phyloP scores from a whole-genome alignment of 2,797 vertebrate genomes.

The Hirundo rustica region DNA sequence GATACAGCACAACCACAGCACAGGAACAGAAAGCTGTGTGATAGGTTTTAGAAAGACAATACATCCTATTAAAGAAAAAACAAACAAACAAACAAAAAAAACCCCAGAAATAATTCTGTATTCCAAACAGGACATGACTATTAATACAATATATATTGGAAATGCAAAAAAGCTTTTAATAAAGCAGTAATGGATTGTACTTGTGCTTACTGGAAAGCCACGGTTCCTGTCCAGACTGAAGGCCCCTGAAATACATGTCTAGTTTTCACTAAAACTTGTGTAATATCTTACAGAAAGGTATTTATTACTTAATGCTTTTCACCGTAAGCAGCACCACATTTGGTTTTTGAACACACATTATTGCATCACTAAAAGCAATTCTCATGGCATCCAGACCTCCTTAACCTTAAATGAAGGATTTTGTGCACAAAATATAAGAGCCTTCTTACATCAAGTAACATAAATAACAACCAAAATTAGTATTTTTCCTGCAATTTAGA shows the following conservation, averaged over 20 bases:
- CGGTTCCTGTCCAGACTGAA: neutral
- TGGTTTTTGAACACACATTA: neutral
- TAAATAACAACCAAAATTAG: neutral
- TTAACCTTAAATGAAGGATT: neutral
- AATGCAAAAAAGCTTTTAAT: neutral
- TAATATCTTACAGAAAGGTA: neutral
- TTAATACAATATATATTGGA: neutral
- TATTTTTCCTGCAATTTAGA: neutral
- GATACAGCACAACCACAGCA: neutral
- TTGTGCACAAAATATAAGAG: neutral
- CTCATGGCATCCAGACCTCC: neutral
- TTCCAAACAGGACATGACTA: neutral
- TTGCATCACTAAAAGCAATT: neutral
- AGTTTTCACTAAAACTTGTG: neutral
- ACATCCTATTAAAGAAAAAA: neutral
- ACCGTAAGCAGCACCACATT: neutral
- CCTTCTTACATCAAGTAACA: neutral
- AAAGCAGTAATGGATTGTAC: neutral
- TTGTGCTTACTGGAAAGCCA: neutral
- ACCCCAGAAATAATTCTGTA: neutral
- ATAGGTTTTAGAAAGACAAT: neutral
- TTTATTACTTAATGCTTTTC: neutral
- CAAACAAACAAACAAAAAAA: no score
- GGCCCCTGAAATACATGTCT: neutral
- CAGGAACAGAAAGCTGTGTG: neutral